Evolutionary conservation across 1,140 invertebrate species (phyloP).

Genomic region (Chionoecetes opilio): DNA sequence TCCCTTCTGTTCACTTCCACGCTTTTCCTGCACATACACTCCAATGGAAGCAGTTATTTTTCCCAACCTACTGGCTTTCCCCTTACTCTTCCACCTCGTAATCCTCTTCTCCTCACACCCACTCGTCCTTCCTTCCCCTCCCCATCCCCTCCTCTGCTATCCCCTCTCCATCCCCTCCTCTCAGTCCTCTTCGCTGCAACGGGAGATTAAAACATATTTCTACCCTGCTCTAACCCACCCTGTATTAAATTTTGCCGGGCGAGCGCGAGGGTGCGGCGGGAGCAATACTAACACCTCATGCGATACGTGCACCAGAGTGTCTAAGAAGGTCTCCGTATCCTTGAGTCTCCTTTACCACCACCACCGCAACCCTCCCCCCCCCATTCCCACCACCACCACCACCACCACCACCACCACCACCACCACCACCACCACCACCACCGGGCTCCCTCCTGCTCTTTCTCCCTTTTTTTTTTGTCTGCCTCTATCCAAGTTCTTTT

Average conservation of each 20-base stretch:
- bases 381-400: no score
- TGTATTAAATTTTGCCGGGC: not conserved
- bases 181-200: not conserved
- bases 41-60: not conserved
- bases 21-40: not conserved
- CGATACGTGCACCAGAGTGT: not conserved
- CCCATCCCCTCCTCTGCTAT: not conserved
- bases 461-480: not conserved
- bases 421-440: not conserved
- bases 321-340: not conserved
- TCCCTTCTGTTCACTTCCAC: not conserved
- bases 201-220: slow-evolving; percentile 21
- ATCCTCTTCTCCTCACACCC: not conserved
- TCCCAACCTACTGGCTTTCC: not conserved
- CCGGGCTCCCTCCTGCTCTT: no score
- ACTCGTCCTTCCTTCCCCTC: not conserved
- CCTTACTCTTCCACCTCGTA: not conserved
- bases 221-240: not conserved
- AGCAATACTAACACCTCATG: not conserved
- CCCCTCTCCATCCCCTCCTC: not conserved
- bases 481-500: not conserved
- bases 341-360: not conserved
- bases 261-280: not conserved
- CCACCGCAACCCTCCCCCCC: not conserved
- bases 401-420: not conserved